Base-by-base conservation (phyloP, 2,797 vertebrate genomes). In the Rhinatrema bivittatum region DNA sequence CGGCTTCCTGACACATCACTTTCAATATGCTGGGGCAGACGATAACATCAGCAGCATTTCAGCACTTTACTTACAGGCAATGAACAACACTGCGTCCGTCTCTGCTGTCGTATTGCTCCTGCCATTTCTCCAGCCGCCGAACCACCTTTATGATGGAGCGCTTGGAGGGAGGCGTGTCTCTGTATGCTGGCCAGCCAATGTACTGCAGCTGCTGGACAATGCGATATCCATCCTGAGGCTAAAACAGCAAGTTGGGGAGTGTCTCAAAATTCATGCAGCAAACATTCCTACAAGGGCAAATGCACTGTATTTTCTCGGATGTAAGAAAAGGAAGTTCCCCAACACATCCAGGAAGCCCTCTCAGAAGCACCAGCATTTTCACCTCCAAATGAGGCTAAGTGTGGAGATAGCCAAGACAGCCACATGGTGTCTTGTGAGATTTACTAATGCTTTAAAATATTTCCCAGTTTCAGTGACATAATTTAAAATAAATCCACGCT, bases 201-300 rank as follows among this genome's bases (percentile, higher is more conserved):
- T 96, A 98, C 80, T 98, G 95, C 56, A 98, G 90, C 61, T 98
- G 95, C 76, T 98, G 94, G 35, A 98, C 94, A 33, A 97, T 86
- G 23, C 90, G 92, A 31, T 98, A 97, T 3, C 95, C 94, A 0
- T 98, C 94, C 72, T 98, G 94, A 5, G 93, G 94, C 95, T 98
- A 73, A 40, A 55, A 56, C 9, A 68, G 23, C 69, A n/a, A n/a
- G n/a, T n/a, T 14, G 36, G 8, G 11, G 11, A 39, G 10, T 9
- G n/a, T 9, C 8, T 47, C n/a, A 29, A n/a, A 18, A 12, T 25
- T 14, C 14, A 13, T 6, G 4, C 21, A 15, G 7, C 20, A 11
- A 5, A 7, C 11, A 3, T 4, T 11, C 15, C 7, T 16, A 27
- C 10, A 7, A n/a, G n/a, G n/a, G n/a, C n/a, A n/a, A n/a, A n/a